Evolutionary conservation across 53 echinoderm and acorn worm species (phyloP).

Genomic region (Echinometra lucunter): DNA sequence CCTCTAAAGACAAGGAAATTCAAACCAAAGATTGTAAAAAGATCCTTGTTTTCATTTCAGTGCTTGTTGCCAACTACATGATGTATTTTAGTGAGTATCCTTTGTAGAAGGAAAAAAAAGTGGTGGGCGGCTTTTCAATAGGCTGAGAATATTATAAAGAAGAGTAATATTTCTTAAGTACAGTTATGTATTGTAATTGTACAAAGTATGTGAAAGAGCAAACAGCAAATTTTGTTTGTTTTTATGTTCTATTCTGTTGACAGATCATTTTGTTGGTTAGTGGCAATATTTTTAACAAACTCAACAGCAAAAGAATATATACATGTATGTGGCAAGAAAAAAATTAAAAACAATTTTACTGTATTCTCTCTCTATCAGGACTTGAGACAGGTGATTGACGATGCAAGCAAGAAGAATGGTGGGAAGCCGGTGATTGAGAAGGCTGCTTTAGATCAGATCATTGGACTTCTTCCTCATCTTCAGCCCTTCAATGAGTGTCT

Average conservation of each 20-base stretch:
- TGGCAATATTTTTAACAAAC: too few species aligned
- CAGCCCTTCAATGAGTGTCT: conserved; percentile 91
- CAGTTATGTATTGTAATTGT: too few species aligned
- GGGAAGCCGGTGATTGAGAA: conserved; percentile 85
- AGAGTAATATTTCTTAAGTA: background rate
- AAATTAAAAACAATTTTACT: too few species aligned
- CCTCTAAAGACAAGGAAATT: background rate
- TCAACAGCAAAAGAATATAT: too few species aligned
- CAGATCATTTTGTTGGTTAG: too few species aligned
- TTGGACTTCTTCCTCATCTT: conserved; percentile 92
- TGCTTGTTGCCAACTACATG: background rate
- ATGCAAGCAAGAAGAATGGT: conserved; percentile 62
- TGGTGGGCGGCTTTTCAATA: too few species aligned
- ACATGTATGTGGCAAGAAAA: too few species aligned
- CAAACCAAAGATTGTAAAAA: background rate
- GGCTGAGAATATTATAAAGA: background rate
- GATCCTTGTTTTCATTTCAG: background rate
- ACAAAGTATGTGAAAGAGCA: too few species aligned
- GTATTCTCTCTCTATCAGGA: conserved; percentile 68
- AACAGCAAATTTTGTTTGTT: too few species aligned
- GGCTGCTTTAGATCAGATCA: conserved; percentile 81
- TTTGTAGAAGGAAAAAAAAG: too few species aligned
- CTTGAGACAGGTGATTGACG: conserved; percentile 82
- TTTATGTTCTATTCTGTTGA: too few species aligned
- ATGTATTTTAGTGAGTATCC: background rate